Conservation (phyloP, 1,140 invertebrate genomes). For the Panonychus citri region DNA sequence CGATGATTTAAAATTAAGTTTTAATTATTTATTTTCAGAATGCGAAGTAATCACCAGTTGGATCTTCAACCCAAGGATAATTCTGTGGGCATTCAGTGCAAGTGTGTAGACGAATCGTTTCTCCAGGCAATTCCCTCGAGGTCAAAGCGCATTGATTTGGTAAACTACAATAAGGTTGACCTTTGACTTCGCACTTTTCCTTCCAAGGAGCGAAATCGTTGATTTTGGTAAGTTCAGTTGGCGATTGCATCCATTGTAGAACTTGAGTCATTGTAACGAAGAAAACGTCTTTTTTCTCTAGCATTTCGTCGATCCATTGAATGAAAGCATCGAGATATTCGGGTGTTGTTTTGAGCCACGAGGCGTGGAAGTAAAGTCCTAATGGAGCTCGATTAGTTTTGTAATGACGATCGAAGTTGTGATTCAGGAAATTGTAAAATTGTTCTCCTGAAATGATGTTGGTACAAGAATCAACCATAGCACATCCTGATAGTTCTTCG, state of each 20-base stretch:
- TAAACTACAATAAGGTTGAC: slow-evolving; percentile 68
- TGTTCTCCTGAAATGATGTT: slow-evolving; percentile 78
- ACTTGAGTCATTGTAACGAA: slow-evolving; percentile 93
- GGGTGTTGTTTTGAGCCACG: slow-evolving; percentile 82
- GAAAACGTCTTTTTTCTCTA: slow-evolving; percentile 69
- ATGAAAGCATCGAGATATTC: slow-evolving; percentile 78
- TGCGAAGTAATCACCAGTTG: slow-evolving; percentile 75
- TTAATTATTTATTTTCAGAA: slow-evolving; percentile 17
- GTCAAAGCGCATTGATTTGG: slow-evolving; percentile 70
- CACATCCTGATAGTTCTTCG: slow-evolving; percentile 73
- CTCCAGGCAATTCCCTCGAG: slow-evolving; percentile 67
- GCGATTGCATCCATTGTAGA: slow-evolving; percentile 92
- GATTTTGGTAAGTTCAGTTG: slow-evolving; percentile 58
- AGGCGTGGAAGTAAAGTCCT: slow-evolving; percentile 82
- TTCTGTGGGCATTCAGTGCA: slow-evolving; percentile 88
- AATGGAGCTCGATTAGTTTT: slow-evolving; percentile 75
- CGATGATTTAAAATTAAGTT: too few species aligned
- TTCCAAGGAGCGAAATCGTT: slow-evolving; percentile 85
- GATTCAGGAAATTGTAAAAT: slow-evolving; percentile 83
- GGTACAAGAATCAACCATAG: slow-evolving; percentile 87
- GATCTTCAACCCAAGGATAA: slow-evolving; percentile 83
- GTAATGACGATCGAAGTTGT: slow-evolving; percentile 87
- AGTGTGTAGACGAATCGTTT: slow-evolving; percentile 71
- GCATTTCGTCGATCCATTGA: slow-evolving; percentile 78
- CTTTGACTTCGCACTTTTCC: slow-evolving; percentile 80